Percentiles rank a stretch among this genome's conserved stretches.
phyloP scores from a whole-genome alignment of 2,888 invertebrate genomes.

The Tuta absoluta region DNA sequence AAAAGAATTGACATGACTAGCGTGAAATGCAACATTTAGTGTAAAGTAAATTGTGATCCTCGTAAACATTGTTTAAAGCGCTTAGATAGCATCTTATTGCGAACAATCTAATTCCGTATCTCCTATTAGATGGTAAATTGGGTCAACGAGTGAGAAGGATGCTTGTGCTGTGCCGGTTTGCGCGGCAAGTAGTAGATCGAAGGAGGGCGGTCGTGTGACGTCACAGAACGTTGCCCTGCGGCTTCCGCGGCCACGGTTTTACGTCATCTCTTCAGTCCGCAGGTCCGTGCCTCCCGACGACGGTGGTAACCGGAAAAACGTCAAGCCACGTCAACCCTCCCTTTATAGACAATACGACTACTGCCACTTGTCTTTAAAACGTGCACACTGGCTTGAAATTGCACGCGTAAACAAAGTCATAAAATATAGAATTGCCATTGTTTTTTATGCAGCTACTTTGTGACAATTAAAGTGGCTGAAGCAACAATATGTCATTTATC shows the following conservation, averaged over 20 bases:
- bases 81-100: neutral
- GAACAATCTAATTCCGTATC: conserved; percentile 27
- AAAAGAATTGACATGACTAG: too few species aligned
- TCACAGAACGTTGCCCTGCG: conserved; percentile 60
- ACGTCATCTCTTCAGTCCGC: conserved; percentile 45
- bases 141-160: conserved; percentile 49
- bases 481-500: neutral
- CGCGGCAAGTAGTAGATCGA: conserved; percentile 32
- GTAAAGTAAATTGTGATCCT: too few species aligned
- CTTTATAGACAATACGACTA: neutral
- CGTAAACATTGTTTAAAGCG: neutral
- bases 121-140: conserved; percentile 41
- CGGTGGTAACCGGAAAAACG: conserved; percentile 19
- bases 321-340: neutral
- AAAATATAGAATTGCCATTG: neutral
- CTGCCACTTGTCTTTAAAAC: neutral
- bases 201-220: conserved; percentile 41
- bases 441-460: neutral
- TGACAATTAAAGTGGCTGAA: neutral
- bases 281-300: conserved; percentile 40
- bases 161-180: conserved; percentile 37
- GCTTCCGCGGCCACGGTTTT: conserved; percentile 42
- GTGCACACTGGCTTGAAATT: neutral
- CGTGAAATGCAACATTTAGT: too few species aligned
- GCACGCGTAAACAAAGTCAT: neutral